Conservation (phyloP, 2,888 invertebrate genomes). For the Dugesia japonica region DNA sequence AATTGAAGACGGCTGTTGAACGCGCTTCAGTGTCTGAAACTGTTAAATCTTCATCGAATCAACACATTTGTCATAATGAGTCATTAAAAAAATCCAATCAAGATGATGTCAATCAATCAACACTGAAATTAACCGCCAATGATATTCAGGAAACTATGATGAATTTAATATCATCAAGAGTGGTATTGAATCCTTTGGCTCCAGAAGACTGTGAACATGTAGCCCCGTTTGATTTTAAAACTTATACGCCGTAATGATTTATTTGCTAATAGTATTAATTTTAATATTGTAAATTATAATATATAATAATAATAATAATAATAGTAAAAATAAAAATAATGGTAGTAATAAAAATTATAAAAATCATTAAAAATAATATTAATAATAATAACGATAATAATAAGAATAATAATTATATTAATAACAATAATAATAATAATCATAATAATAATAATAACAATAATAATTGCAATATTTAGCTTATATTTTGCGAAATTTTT, state of each 20-base stretch:
- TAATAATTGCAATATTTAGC: no score
- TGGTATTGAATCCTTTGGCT: neutral
- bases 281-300: no score
- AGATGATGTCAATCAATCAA: neutral
- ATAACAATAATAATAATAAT: no score
- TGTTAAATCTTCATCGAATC: neutral
- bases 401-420: no score
- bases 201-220: slow-evolving; percentile 20
- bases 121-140: neutral
- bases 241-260: neutral
- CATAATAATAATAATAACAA: no score
- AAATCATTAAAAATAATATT: no score
- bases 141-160: neutral
- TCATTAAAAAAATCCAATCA: neutral
- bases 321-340: no score
- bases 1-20: neutral
- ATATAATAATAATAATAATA: no score
- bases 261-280: no score
- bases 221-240: slow-evolving; percentile 4
- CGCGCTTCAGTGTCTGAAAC: neutral
- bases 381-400: no score
- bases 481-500: no score
- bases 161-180: neutral
- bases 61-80: neutral
- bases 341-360: no score